Percentiles rank a stretch among this genome's conserved stretches.
Evolutionary conservation across 2,888 invertebrate species (phyloP).

Genomic region (Orthosia incerta): DNA sequence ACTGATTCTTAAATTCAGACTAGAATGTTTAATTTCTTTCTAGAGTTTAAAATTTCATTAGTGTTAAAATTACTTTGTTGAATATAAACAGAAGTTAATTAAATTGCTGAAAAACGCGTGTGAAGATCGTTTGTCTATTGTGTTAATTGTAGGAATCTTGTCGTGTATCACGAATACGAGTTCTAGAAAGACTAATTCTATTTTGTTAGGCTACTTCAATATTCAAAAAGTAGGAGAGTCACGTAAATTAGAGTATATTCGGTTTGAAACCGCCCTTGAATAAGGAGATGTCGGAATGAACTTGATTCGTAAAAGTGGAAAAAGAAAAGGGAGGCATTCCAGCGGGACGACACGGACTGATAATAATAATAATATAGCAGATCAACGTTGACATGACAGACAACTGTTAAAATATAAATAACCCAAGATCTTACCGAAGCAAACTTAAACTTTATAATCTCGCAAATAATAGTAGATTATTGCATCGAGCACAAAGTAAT

Average conservation of each 20-base stretch:
- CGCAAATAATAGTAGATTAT: no score
- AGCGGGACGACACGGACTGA: no score
- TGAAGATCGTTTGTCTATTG: constrained; percentile 36
- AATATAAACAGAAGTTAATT: constrained; percentile 15
- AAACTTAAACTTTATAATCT: neutral
- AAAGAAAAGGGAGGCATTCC: no score
- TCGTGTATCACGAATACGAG: neutral
- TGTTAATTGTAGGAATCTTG: constrained; percentile 11
- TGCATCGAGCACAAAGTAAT: no score
- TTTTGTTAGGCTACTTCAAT: neutral
- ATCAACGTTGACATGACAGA: neutral
- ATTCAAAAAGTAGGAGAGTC: neutral
- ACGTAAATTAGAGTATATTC: no score
- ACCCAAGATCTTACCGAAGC: neutral
- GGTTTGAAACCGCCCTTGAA: no score
- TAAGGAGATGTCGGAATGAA: no score
- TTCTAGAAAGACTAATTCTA: constrained; percentile 9
- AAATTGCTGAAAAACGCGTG: constrained; percentile 31
- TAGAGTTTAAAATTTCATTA: constrained; percentile 24
- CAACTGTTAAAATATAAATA: neutral
- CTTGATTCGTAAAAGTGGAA: no score
- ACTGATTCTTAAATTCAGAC: neutral
- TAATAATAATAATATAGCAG: no score
- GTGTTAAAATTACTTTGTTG: constrained; percentile 1
- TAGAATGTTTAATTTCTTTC: constrained; percentile 20